Conservation (phyloP, 1,140 invertebrate genomes). For the Scaptomyza hsui region DNA sequence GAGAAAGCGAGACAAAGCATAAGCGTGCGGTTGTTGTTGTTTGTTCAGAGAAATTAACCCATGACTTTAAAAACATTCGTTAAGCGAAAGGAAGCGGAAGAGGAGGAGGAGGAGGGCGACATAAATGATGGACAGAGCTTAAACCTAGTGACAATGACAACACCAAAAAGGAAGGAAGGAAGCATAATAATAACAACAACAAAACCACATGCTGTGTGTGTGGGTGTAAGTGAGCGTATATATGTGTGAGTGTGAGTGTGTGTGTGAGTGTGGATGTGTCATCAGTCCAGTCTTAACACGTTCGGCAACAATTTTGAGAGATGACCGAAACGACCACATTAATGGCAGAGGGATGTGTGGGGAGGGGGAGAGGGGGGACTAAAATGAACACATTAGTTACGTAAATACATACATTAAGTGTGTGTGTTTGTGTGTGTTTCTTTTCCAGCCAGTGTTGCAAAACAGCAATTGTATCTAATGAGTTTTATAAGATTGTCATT, state of each 20-base stretch:
- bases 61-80: constrained; percentile 54
- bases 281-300: constrained; percentile 45
- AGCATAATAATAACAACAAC: constrained; percentile 39
- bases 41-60: constrained; percentile 37
- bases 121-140: constrained; percentile 61
- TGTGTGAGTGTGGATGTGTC: constrained; percentile 43
- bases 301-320: constrained; percentile 72
- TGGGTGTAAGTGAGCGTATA: constrained; percentile 13
- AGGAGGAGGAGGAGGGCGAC: constrained; percentile 46
- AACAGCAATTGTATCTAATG: background rate
- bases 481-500: background rate
- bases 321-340: constrained; percentile 65
- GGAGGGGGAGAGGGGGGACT: background rate
- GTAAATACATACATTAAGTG: constrained; percentile 20
- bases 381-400: constrained; percentile 40
- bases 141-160: constrained; percentile 57
- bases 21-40: background rate
- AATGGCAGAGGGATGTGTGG: constrained; percentile 33
- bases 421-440: background rate
- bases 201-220: constrained; percentile 61
- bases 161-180: constrained; percentile 29
- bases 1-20: background rate
- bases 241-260: constrained; percentile 12
- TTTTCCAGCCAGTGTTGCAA: background rate
- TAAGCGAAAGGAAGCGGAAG: constrained; percentile 35